Percentiles rank a stretch among this genome's conserved stretches.
Conservation (phyloP, 2,888 invertebrate species). For the Heliconius aoede region DNA sequence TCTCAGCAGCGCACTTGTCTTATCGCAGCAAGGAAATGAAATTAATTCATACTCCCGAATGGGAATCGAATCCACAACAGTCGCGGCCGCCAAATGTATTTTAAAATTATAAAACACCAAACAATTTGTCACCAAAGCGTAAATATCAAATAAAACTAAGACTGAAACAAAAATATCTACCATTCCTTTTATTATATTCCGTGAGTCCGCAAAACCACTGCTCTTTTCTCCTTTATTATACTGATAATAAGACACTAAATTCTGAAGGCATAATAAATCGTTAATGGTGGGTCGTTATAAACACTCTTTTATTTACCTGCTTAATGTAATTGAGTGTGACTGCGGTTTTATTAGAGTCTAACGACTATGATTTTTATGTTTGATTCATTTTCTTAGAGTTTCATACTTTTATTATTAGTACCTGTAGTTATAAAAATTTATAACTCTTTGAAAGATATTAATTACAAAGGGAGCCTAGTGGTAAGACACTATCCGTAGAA, state of each 20-base stretch:
- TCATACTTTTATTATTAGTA: neutral
- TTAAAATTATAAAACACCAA: neutral
- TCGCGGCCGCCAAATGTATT: too few relatives aligned
- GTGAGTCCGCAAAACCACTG: constrained; percentile 30
- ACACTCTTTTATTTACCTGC: constrained; percentile 55
- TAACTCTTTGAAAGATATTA: too few relatives aligned
- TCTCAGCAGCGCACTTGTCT: too few relatives aligned
- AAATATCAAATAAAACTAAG: constrained; percentile 9
- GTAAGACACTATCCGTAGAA: too few relatives aligned
- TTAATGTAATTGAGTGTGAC: constrained; percentile 54
- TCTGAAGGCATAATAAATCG: constrained; percentile 38
- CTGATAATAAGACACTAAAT: constrained; percentile 42
- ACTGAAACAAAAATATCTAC: constrained; percentile 24
- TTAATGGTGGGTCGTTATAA: constrained; percentile 37
- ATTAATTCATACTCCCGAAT: too few relatives aligned
- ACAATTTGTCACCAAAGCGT: neutral
- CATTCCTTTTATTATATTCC: constrained; percentile 34
- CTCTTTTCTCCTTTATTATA: constrained; percentile 32
- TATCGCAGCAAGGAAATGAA: too few relatives aligned
- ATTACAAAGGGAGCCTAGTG: too few relatives aligned
- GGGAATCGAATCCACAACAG: too few relatives aligned
- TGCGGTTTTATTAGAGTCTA: constrained; percentile 41
- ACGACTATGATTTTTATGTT: constrained; percentile 10
- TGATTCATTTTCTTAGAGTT: constrained; percentile 1
- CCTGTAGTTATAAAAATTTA: neutral